Percentiles rank a stretch among this genome's conserved stretches.
These are phyloP conservation scores for Limnodromus scolopaceus DNA, from an alignment of 2,797 vertebrate species.

Conservation along the genomic window DNA sequence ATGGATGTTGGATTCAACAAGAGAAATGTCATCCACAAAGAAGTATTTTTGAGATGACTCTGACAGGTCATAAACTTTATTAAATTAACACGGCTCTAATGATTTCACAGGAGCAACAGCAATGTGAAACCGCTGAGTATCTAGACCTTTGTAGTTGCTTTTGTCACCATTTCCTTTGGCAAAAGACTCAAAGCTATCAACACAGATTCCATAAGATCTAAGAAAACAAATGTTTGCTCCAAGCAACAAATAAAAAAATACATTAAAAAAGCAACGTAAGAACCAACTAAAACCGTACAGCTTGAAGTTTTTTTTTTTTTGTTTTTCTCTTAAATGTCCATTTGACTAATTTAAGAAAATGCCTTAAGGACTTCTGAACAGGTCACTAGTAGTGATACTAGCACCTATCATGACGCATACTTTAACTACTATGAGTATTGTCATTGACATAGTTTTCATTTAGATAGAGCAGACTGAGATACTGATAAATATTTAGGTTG, in stretches of 20 bases:
- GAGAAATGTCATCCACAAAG: background rate
- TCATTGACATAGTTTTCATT: background rate
- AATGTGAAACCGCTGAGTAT: background rate
- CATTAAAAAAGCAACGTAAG: background rate
- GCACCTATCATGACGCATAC: background rate
- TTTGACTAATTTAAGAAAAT: background rate
- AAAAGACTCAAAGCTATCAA: background rate
- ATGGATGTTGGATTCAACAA: background rate
- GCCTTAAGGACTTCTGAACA: background rate
- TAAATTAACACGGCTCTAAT: background rate
- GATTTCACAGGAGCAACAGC: background rate
- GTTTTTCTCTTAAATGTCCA: background rate
- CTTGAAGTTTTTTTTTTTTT: background rate
- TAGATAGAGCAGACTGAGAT: background rate
- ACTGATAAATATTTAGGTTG: background rate
- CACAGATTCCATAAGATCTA: background rate
- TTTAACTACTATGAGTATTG: background rate
- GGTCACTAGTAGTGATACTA: background rate
- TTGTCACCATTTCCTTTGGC: background rate
- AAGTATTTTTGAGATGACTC: background rate
- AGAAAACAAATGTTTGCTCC: slow-evolving; percentile 9
- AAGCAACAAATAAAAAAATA: background rate
- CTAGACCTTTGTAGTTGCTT: background rate
- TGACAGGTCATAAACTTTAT: background rate
- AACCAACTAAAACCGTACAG: background rate